Evolutionary conservation across 64 coral and sea anemone genomes (phyloP), one percentile per base, ranked within the genome.

Genomic region (Montipora efflorescens): DNA sequence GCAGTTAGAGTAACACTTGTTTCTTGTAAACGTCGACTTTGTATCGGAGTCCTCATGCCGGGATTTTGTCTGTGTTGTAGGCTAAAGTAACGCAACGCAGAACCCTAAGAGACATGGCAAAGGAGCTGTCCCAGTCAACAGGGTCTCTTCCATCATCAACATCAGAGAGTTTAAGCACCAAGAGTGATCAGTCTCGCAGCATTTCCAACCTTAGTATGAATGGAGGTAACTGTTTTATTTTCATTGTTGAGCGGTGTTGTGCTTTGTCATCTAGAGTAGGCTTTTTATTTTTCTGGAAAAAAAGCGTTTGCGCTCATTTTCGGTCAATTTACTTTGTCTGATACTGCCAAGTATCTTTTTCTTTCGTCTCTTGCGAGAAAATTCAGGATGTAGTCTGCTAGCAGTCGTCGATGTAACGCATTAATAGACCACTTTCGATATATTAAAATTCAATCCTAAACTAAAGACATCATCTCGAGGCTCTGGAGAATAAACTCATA

Each of bases 141-240:
- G 79, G 84, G 21, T 99, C 98, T 22, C 73, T 99, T 21, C 90
- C 83, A 2, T 99, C 98, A 2, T 99, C 98, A 2, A 77, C 91
- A 21, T 84, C 92, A 67, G 86, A 96, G 75, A 96, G 95, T 57
- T 89, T 96, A 10, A 94, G 95, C 25, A 83, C 88, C 28, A 95
- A 93, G 74, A 94, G 98, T 89, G 92, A 96, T 59, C 94, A 97
- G 76, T 97, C 95, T 1, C 90, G 44, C 6, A 97, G 93, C 67
- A 51, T 94, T 47, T 97, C 92, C 1, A 97, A 88, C 45, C 21
- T 94, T 16, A 94, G 78, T 49, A 87, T 84, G 59, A 96, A 99
- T 95, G 97, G 94, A 96, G 94, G 95, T 97, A 48, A 87, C 5
- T 68, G 8, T 18, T n/a, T n/a, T 13, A 18, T 16, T 12, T 68